phyloP scores from a whole-genome alignment of 2,888 invertebrate species.

The Hypselothyrea guttata region DNA sequence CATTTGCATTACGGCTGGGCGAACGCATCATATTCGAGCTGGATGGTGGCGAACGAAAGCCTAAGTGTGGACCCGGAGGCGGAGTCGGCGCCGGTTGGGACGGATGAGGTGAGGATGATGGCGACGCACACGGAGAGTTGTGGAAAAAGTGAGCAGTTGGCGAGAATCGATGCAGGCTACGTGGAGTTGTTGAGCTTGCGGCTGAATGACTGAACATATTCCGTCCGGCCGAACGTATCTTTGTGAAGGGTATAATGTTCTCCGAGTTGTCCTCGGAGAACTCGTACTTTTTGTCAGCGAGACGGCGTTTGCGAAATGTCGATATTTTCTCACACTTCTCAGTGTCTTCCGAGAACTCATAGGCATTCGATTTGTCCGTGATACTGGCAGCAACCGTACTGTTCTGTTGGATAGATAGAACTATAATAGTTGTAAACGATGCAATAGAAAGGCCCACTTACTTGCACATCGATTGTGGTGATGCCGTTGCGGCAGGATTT shows the following conservation, averaged over 20 bases:
- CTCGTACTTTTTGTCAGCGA: constrained; percentile 96
- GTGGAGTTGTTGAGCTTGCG: constrained; percentile 47
- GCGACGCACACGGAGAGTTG: constrained; percentile 82
- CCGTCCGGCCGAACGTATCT: constrained; percentile 72
- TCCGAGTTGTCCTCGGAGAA: constrained; percentile 91
- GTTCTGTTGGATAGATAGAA: constrained; percentile 25
- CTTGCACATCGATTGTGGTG: constrained; percentile 79
- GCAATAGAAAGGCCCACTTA: constrained; percentile 9
- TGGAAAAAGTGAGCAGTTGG: constrained; percentile 79
- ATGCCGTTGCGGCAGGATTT: constrained; percentile 81
- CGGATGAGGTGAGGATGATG: constrained; percentile 81
- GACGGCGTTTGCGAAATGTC: constrained; percentile 90
- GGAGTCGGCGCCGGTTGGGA: constrained; percentile 64
- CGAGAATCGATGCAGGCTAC: constrained; percentile 67
- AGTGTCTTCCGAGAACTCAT: constrained; percentile 92
- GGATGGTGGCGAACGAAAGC: constrained; percentile 80
- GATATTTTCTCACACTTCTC: constrained; percentile 94
- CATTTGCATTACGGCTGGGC: constrained; percentile 73
- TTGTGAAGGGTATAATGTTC: constrained; percentile 84
- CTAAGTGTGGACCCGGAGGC: constrained; percentile 60
- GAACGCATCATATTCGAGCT: constrained; percentile 77
- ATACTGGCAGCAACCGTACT: constrained; percentile 84
- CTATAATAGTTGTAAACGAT: not conserved
- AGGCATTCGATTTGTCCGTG: constrained; percentile 84
- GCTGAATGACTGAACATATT: constrained; percentile 42